phyloP scores from a whole-genome alignment of 1,140 invertebrate species.

The Phortica variegata region DNA sequence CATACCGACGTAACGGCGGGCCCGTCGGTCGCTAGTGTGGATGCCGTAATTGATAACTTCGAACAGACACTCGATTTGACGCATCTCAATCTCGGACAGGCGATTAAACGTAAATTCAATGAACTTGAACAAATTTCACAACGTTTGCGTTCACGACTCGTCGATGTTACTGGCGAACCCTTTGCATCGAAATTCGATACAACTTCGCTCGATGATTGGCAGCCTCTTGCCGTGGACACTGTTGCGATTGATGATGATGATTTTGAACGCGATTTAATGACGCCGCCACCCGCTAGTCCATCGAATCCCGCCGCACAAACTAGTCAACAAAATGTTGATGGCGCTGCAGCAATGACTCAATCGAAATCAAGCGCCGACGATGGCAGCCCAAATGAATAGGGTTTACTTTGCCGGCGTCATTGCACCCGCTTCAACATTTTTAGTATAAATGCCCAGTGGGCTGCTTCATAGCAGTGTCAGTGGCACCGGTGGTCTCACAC shows the following conservation, averaged over 20 bases:
- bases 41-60: conserved; percentile 39
- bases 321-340: conserved; percentile 5
- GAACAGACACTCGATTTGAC: conserved; percentile 34
- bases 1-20: not conserved
- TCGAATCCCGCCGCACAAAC: conserved; percentile 31
- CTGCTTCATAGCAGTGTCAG: no score
- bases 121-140: conserved; percentile 67
- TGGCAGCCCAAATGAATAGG: conserved; percentile 12
- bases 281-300: conserved; percentile 14
- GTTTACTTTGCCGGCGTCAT: no score
- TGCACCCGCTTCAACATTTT: no score
- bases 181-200: conserved; percentile 48
- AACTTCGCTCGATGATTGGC: conserved; percentile 33
- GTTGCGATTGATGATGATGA: conserved; percentile 60
- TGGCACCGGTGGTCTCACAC: no score
- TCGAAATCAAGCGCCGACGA: conserved; percentile 42
- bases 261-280: conserved; percentile 61
- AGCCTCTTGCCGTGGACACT: conserved; percentile 48
- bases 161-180: conserved; percentile 62
- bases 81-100: conserved; percentile 53
- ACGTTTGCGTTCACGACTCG: conserved; percentile 61
- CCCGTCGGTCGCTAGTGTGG: conserved; percentile 16
- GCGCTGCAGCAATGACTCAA: conserved; percentile 15
- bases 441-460: no score
- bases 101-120: conserved; percentile 63